Evolutionary conservation across 2,888 invertebrate species (phyloP), one percentile per base, ranked within the genome.

Genomic region (Serrognathus titanus): DNA sequence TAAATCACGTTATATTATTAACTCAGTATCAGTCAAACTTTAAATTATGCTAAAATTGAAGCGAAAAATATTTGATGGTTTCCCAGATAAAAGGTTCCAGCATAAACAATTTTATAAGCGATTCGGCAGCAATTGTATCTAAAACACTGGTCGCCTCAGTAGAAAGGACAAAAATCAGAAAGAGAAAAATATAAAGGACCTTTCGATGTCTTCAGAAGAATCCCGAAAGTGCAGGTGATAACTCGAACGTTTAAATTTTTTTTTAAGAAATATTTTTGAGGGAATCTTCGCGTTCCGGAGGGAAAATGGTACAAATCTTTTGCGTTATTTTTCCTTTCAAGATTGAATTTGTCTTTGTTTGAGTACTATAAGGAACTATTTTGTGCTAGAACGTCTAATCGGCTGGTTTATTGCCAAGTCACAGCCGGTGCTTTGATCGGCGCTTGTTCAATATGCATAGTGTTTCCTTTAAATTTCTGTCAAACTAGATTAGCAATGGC

Each of bases 141-240:
- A 66, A 66, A 54, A 64, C 66, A 4, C 8, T 66, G 13, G 50
- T 55, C 24, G 66, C 66, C n/a, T 64, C 66, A 1, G 13, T 66
- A 1, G 66, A 66, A 39, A 51, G 66, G 24, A 61, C 62, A 3
- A 66, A 66, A 58, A 47, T 64, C 7, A 66, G 51, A 66, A 51
- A 50, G 60, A 36, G 39, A 49, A 50, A 51, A 47, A 24, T 66
- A 66, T 41, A 51, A 11, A 3, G 62, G 62, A 7, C 40, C 63
- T 9, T 1, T 61, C 1, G 64, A 66, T 36, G 54, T 63, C 11
- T 40, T 62, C 3, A 31, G 20, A 10, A 47, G 66, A 39, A 41
- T 66, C 40, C 66, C 66, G 1, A 58, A 53, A 45, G 66, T 64
- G 39, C 66, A 66, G 57, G 64, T 63, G 10, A 31, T 31, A 31